Conservation (phyloP, 2,113 vertebrate species). For the Cyrtonyx montezumae region DNA sequence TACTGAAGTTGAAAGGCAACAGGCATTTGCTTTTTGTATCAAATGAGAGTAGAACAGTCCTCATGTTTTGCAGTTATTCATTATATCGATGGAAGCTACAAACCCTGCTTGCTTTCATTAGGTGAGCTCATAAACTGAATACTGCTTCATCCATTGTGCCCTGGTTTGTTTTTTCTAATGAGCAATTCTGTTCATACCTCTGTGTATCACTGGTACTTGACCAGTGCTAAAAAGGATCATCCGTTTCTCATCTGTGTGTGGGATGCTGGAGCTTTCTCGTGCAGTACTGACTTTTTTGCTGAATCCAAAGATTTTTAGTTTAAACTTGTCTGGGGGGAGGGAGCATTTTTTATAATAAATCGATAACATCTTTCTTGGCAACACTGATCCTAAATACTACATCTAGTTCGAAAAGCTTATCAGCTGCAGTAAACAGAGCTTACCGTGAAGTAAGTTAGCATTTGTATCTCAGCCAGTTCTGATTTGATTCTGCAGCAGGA, state of each 20-base stretch:
- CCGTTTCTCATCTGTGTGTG: constrained; percentile 46
- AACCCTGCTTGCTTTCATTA: constrained; percentile 13
- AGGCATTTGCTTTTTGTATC: constrained; percentile 37
- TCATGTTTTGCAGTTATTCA: constrained; percentile 67
- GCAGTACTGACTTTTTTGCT: constrained; percentile 66
- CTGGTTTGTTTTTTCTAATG: not conserved
- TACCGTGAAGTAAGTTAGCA: not conserved
- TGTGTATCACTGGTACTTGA: constrained; percentile 23
- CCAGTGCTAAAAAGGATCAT: not conserved
- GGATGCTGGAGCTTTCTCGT: constrained; percentile 56
- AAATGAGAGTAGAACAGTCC: constrained; percentile 29
- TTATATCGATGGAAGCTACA: constrained; percentile 63
- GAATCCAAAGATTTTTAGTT: constrained; percentile 78
- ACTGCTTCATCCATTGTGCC: not conserved
- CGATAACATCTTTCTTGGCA: not conserved
- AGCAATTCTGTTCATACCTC: constrained; percentile 53
- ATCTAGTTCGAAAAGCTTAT: not conserved
- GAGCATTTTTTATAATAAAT: constrained; percentile 23
- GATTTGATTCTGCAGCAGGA: not conserved
- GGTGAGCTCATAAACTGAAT: constrained; percentile 7
- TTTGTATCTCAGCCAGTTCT: not conserved
- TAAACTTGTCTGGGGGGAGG: constrained; percentile 22
- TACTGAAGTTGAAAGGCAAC: constrained; percentile 34
- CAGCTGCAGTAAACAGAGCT: not conserved
- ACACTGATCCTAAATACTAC: not conserved